These are phyloP conservation scores for Patella ulyssiponensis DNA, from an alignment of 2,888 invertebrate species.

Conservation along the genomic window DNA sequence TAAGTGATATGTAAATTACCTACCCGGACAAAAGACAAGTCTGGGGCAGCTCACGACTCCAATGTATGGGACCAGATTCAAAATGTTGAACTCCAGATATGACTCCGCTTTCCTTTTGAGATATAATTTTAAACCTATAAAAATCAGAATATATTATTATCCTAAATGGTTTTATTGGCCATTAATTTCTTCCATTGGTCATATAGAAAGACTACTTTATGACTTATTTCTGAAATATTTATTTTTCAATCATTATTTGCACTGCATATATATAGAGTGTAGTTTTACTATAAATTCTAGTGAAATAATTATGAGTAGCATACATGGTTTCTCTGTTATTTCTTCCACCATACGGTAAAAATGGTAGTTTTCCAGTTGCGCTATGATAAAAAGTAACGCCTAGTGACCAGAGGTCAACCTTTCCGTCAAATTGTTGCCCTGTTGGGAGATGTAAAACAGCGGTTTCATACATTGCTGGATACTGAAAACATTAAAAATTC, in stretches of 20 bases:
- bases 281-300: no score
- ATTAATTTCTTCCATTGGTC: no score
- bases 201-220: no score
- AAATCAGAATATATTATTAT: not conserved
- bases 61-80: slow-evolving; percentile 92
- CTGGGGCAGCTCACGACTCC: slow-evolving; percentile 86
- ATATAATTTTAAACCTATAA: slow-evolving; percentile 84
- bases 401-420: slow-evolving; percentile 96
- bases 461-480: slow-evolving; percentile 86
- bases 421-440: slow-evolving; percentile 93
- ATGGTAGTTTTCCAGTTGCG: slow-evolving; percentile 94
- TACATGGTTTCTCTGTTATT: slow-evolving; percentile 95
- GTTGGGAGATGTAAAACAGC: slow-evolving; percentile 88
- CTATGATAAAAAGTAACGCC: slow-evolving; percentile 96
- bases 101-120: slow-evolving; percentile 92
- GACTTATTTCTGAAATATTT: no score
- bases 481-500: not conserved
- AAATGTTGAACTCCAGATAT: slow-evolving; percentile 90
- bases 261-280: no score
- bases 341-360: slow-evolving; percentile 92
- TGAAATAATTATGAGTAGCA: slow-evolving; percentile 4
- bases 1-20: not conserved
- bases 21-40: slow-evolving; percentile 85
- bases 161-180: no score
- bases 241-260: no score